Evolutionary conservation across 92 coral and sea anemone species (phyloP).

Genomic region (Porites divaricata): DNA sequence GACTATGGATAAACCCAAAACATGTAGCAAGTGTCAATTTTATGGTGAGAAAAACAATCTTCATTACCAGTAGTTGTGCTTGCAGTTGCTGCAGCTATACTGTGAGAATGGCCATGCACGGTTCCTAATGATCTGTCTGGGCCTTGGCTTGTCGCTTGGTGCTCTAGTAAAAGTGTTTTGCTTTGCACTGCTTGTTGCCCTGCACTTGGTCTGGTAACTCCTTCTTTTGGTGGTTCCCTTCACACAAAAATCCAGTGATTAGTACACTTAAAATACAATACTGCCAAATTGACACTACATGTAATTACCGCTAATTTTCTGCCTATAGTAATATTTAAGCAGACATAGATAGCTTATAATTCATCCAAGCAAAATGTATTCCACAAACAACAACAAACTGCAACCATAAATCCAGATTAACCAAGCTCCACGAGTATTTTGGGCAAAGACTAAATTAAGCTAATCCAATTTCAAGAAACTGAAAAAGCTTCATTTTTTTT

Average conservation of each 20-base stretch:
- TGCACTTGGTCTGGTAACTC: constrained; percentile 6
- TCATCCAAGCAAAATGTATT: no score
- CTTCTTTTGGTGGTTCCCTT: constrained; percentile 38
- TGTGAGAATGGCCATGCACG: not conserved
- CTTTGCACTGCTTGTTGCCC: constrained; percentile 10
- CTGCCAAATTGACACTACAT: not conserved
- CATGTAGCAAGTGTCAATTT: not conserved
- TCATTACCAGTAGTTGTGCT: constrained; percentile 10
- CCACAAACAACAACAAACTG: no score
- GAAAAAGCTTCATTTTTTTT: no score
- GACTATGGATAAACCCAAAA: no score
- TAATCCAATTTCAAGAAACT: no score
- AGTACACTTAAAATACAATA: not conserved
- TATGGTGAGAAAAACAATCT: not conserved
- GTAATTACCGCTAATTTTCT: not conserved
- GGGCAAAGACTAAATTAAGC: no score
- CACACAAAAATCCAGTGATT: not conserved
- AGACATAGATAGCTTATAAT: no score
- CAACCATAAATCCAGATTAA: no score
- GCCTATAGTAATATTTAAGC: no score
- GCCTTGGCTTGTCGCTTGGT: constrained; percentile 12
- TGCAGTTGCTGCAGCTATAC: constrained; percentile 9
- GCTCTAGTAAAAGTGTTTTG: constrained; percentile 29
- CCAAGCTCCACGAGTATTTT: no score
- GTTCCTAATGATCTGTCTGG: constrained; percentile 18